phyloP scores from a whole-genome alignment of 2,797 vertebrate species.

The Dryobates pubescens region DNA sequence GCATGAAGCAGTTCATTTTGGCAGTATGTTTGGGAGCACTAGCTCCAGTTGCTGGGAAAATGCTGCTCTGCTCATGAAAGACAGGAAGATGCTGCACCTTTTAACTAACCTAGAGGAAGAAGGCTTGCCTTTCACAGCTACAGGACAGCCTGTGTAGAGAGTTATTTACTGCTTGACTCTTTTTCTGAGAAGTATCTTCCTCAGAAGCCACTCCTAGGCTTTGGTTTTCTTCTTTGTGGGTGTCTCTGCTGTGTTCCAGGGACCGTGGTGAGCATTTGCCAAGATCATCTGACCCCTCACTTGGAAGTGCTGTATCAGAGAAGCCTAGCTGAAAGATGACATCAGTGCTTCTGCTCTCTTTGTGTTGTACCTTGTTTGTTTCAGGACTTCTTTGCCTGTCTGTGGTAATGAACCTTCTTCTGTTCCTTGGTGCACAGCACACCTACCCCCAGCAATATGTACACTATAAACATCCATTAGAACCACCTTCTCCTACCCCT shows the following conservation, averaged over 20 bases:
- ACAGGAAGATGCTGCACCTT: fast-evolving
- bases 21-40: neutral
- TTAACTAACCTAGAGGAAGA: neutral
- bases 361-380: neutral
- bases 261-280: neutral
- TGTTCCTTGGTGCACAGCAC: neutral
- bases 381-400: neutral
- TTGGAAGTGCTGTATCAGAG: neutral
- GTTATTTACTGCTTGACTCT: neutral
- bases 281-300: fast-evolving
- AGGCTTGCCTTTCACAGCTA: neutral
- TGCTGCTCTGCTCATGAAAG: neutral
- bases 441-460: fast-evolving
- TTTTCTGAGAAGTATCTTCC: neutral
- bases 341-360: neutral
- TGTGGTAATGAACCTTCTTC: neutral
- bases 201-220: neutral
- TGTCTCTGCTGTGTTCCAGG: fast-evolving
- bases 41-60: neutral
- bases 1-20: neutral
- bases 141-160: neutral
- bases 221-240: neutral
- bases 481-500: neutral
- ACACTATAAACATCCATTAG: neutral
- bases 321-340: neutral